Evolutionary conservation across 1,140 invertebrate species (phyloP), one percentile per base, ranked within the genome.

Genomic region (Latrodectus geometricus): DNA sequence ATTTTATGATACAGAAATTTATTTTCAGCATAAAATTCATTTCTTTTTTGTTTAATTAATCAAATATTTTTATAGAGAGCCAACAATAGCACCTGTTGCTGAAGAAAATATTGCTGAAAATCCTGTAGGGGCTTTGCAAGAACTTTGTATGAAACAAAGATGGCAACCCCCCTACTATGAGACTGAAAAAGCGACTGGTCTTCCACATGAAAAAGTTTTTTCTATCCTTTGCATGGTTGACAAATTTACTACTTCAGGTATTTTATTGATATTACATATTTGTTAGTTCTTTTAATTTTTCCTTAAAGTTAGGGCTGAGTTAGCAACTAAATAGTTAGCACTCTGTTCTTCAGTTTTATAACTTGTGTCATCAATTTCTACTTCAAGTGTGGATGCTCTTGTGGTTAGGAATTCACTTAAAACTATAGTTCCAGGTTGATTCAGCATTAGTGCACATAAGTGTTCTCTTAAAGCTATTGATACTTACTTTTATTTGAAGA

Each of bases 151-250:
- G 96, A 96, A 96, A 83, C 94, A 95, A 80, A 95, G 97, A 84
- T 97, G 96, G 95, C 96, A 96, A 73, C 97, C 97, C 65, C 97
- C 97, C 61, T 95, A 94, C 49, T 99, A 99, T 91, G 95, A 97
- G 88, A 97, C 97, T 70, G 89, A 90, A 83, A 94, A 95, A 80
- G 97, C 98, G 92, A 93, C 95, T 91, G 97, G 97, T 50, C 92
- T 98, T 78, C 97, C 97, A 8, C 97, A 98, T 90, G 96, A 98
- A 90, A 94, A 97, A 83, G 95, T 96, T 83, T 98, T 98, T 90
- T 97, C 96, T 4, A 97, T 99, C 90, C 94, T 96, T 8, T 99
- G 97, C 90, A 90, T 88, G 82, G 94, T 95, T 92, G 95, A 85
- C 72, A 96, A 96, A 88, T 95, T 95, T 89, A 94, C 75, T 4